Percentiles rank a stretch among this genome's conserved stretches.
Conservation (phyloP, 1,140 invertebrate species). For the Lordiphosa collinella region DNA sequence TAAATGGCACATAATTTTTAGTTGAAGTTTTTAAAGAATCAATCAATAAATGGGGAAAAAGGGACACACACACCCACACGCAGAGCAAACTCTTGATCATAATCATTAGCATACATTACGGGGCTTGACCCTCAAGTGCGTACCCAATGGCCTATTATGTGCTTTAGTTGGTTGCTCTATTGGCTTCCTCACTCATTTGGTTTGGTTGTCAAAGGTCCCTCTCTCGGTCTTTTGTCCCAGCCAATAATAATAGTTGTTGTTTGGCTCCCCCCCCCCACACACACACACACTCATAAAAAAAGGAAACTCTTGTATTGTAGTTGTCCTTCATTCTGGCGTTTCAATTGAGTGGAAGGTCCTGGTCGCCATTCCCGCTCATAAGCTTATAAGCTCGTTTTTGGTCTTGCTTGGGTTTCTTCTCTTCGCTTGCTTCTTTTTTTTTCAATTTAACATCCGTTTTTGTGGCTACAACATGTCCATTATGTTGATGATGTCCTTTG, state of each 20-base stretch:
- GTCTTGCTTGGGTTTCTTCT: conserved; percentile 42
- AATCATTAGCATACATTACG: conserved; percentile 66
- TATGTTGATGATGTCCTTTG: conserved; percentile 70
- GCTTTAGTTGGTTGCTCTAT: conserved; percentile 60
- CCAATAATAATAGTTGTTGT: conserved; percentile 60
- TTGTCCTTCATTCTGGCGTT: conserved; percentile 54
- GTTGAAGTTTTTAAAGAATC: conserved; percentile 22
- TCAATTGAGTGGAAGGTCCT: conserved; percentile 57
- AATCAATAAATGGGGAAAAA: conserved; percentile 26
- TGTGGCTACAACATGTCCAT: conserved; percentile 61
- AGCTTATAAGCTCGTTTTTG: conserved; percentile 62
- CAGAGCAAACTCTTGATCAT: conserved; percentile 44
- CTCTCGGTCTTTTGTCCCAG: not conserved
- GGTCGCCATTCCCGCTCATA: conserved; percentile 28
- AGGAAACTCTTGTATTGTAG: conserved; percentile 18
- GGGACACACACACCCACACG: not conserved
- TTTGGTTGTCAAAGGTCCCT: conserved; percentile 21
- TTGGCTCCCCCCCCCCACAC: conserved; percentile 4
- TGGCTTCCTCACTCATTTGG: conserved; percentile 45
- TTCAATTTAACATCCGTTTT: conserved; percentile 68
- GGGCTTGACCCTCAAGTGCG: conserved; percentile 60
- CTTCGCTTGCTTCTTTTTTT: conserved; percentile 37
- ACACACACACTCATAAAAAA: conserved; percentile 1
- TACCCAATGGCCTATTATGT: conserved; percentile 64
- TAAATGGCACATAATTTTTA: conserved; percentile 50